These are phyloP conservation scores for Eudemis profundana DNA, from an alignment of 2,888 invertebrate genomes.

Conservation along the genomic window DNA sequence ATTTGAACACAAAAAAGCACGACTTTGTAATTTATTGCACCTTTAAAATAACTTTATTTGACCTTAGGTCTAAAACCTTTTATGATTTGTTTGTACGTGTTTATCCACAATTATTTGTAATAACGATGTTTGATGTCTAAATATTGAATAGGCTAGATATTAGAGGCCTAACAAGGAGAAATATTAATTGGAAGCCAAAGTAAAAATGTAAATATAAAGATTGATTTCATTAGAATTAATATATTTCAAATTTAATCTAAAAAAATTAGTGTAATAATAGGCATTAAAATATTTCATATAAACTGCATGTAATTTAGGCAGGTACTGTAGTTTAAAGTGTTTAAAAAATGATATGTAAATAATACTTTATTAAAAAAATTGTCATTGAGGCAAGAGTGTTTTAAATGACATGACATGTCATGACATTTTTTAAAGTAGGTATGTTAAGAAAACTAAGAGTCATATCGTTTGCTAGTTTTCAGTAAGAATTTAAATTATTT, in stretches of 20 bases:
- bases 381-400: not conserved
- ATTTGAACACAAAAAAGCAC: not conserved
- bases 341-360: not conserved
- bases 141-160: slow-evolving; percentile 1
- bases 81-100: too few relatives aligned
- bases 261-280: slow-evolving; percentile 11
- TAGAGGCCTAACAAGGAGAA: slow-evolving; percentile 36
- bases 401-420: not conserved
- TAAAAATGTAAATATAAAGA: slow-evolving; percentile 51
- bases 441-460: not conserved
- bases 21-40: not conserved
- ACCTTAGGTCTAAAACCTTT: too few relatives aligned
- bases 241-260: slow-evolving; percentile 8
- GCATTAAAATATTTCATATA: not conserved
- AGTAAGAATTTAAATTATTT: too few relatives aligned
- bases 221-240: not conserved
- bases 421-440: too few relatives aligned
- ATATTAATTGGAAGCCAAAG: slow-evolving; percentile 51
- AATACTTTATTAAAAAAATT: not conserved
- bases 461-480: not conserved
- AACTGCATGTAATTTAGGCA: slow-evolving; percentile 1
- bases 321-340: not conserved
- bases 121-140: not conserved
- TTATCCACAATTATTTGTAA: not conserved
- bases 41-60: too few relatives aligned